Percentiles rank a stretch among this genome's conserved stretches.
phyloP scores from a whole-genome alignment of 2,888 invertebrate species.

The Aspidiotus destructor region DNA sequence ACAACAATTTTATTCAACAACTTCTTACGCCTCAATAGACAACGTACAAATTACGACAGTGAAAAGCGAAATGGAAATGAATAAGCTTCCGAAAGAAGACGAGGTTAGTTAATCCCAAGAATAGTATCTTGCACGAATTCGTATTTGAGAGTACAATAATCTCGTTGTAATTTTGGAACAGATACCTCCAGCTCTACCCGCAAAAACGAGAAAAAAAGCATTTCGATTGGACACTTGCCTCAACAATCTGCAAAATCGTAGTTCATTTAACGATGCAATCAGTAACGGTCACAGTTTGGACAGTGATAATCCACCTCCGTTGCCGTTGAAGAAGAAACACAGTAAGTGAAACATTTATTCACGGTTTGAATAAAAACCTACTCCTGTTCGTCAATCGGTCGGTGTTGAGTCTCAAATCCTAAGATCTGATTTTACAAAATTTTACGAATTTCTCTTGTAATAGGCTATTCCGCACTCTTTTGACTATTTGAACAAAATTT shows the following conservation, averaged over 20 bases:
- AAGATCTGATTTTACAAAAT: no score
- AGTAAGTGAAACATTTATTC: constrained; percentile 59
- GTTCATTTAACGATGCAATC: constrained; percentile 1
- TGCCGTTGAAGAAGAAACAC: constrained; percentile 87
- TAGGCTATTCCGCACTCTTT: no score
- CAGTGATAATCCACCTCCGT: constrained; percentile 58
- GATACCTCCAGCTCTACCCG: constrained; percentile 27
- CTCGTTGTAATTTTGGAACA: neutral
- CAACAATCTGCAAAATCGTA: neutral
- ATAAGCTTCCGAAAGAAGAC: neutral
- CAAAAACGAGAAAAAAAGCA: constrained; percentile 25
- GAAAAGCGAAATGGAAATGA: constrained; percentile 8
- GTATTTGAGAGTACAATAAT: neutral
- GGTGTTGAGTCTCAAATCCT: no score
- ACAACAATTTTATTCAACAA: constrained; percentile 10
- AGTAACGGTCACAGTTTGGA: constrained; percentile 54
- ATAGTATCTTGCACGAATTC: no score
- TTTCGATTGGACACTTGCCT: constrained; percentile 9
- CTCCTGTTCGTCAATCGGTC: no score
- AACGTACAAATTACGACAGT: constrained; percentile 14
- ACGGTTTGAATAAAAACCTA: neutral
- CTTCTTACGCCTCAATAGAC: constrained; percentile 10
- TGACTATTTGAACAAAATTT: no score
- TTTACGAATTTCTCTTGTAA: no score
- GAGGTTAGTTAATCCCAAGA: neutral